Conservation (phyloP, 1,140 invertebrate genomes). For the Cotesia chilonis region DNA sequence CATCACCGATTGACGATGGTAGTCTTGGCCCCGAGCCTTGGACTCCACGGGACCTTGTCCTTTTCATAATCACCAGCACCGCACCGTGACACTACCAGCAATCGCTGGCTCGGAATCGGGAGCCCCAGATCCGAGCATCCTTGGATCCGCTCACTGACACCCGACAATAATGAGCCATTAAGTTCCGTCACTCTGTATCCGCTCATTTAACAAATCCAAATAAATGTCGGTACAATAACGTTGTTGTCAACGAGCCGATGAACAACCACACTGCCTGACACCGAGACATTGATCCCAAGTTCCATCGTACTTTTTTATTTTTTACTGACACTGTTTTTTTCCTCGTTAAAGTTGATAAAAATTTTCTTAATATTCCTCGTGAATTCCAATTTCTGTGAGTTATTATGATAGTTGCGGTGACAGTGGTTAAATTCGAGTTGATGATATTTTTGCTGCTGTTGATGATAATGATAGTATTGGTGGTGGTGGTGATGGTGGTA, state of each 20-base stretch:
- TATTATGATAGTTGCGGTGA: constrained; percentile 12
- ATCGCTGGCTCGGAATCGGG: too few relatives aligned
- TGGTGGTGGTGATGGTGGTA: neutral
- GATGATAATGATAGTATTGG: neutral
- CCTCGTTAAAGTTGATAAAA: neutral
- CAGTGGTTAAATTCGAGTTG: neutral
- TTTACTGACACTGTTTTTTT: neutral
- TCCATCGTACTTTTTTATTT: constrained; percentile 13
- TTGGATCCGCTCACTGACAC: neutral
- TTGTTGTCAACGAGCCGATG: neutral
- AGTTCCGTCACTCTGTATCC: neutral
- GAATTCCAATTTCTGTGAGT: constrained; percentile 14
- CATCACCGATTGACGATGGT: constrained; percentile 22
- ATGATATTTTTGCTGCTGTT: too few relatives aligned
- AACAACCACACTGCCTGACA: constrained; percentile 17
- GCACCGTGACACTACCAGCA: too few relatives aligned
- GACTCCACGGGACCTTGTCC: too few relatives aligned
- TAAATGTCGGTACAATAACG: constrained; percentile 22
- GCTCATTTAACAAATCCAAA: constrained; percentile 38
- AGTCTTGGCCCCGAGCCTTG: neutral
- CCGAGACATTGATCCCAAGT: constrained; percentile 27
- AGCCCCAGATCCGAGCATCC: too few relatives aligned
- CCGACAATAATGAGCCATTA: neutral
- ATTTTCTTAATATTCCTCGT: neutral
- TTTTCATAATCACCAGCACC: too few relatives aligned